Evolutionary conservation across 2,888 invertebrate genomes (phyloP), one percentile per base, ranked within the genome.

Genomic region (Platycheirus albimanus): DNA sequence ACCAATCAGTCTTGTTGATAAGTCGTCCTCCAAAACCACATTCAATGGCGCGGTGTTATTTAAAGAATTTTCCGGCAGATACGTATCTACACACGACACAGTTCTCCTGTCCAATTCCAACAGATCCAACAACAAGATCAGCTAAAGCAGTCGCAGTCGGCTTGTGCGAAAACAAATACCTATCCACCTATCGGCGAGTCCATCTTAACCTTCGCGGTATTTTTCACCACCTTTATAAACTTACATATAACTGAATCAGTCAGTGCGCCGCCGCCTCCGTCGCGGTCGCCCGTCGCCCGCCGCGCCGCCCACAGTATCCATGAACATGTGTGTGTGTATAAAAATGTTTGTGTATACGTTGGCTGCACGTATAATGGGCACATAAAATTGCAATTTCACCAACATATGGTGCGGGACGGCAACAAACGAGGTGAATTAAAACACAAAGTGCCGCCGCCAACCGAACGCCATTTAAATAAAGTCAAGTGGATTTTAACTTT

Each of bases 381-480:
- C 85, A 83, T 85, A 78, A 85, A 85, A 85, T 75, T 85, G 83
- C 83, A 85, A 85, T 85, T 83, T 85, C 83, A 63, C 81, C 83
- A 64, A 67, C 24, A 52, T 11, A 66, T 61, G 71, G 41, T 19
- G 61, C 56, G 72, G 69, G 63, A 63, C 54, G 83, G 64, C 78
- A 83, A 64, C 83, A 83, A 72, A 69, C 83, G 67, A 83, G 77
- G 61, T 74, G 83, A 78, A 83, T 74, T 74, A 83, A 61, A 61
- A 78, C 72, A 74, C 83, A 83, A 83, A 83, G 83, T 83, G 83
- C 83, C 83, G 83, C 83, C 83, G 58, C 83, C 83, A 41, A 83
- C 83, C 83, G 85, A 85, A 85, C 85, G 74, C 85, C 85, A 85
- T 85, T 85, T 85, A 85, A 85, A 85, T 85, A 85, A 85, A 85